These are phyloP conservation scores for Hemicentrotus pulcherrimus DNA, from an alignment of 35 echinoderm and acorn worm genomes.

Conservation along the genomic window DNA sequence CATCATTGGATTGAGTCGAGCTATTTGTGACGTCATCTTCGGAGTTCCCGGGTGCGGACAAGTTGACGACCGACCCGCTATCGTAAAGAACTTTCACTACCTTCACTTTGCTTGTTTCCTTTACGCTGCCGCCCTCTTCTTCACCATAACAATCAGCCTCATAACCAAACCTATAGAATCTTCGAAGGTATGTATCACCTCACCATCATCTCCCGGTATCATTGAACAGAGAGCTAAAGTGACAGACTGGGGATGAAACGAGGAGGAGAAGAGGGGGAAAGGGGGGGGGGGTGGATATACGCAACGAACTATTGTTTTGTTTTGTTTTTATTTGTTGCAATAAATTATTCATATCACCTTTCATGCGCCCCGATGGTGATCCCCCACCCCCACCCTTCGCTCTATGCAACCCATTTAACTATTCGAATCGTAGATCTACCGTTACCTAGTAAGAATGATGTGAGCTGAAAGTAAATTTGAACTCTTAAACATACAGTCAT, in stretches of 20 bases:
- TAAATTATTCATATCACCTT: no score
- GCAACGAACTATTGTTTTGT: not conserved
- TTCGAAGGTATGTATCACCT: not conserved
- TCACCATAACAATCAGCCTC: constrained; percentile 73
- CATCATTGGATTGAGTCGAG: constrained; percentile 63
- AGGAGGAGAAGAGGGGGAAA: not conserved
- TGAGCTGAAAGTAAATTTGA: no score
- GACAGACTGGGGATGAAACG: not conserved
- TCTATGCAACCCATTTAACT: no score
- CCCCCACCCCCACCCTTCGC: no score
- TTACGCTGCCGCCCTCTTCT: constrained; percentile 53
- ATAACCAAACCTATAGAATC: constrained; percentile 67
- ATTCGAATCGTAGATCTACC: no score
- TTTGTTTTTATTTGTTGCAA: no score
- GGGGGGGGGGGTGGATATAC: not conserved
- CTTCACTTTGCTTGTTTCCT: constrained; percentile 87
- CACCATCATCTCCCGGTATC: not conserved
- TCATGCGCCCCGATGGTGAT: no score
- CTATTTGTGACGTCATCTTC: constrained; percentile 75
- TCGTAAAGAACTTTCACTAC: constrained; percentile 77
- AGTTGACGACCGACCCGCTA: constrained; percentile 59
- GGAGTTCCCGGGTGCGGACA: constrained; percentile 71
- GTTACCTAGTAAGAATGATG: not conserved
- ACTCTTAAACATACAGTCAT: no score
- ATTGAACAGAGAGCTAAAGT: not conserved